phyloP scores from a whole-genome alignment of 1,140 invertebrate species.

The Apis florea region DNA sequence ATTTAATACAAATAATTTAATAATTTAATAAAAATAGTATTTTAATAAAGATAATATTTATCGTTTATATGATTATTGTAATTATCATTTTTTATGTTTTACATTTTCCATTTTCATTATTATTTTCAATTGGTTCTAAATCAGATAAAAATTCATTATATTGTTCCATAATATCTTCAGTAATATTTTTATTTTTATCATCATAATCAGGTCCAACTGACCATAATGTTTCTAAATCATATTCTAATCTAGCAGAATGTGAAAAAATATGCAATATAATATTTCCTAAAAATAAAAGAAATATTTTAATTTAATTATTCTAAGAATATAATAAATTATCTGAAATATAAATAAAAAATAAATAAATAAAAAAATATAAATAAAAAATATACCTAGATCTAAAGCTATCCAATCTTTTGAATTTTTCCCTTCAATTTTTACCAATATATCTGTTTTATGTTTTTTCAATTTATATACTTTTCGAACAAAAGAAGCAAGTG shows the following conservation, averaged over 20 bases:
- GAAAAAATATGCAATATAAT: slow-evolving; percentile 95
- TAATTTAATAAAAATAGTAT: background rate
- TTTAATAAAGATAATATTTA: background rate
- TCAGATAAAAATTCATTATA: slow-evolving; percentile 84
- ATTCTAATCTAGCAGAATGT: slow-evolving; percentile 84
- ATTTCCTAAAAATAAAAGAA: slow-evolving; percentile 84
- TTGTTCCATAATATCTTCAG: slow-evolving; percentile 83
- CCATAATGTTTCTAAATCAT: slow-evolving; percentile 96
- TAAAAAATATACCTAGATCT: slow-evolving; percentile 87
- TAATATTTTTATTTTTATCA: slow-evolving; percentile 82
- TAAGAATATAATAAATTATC: background rate
- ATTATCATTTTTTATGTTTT: background rate
- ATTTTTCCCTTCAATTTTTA: slow-evolving; percentile 88
- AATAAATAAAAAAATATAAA: too few relatives aligned
- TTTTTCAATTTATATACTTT: slow-evolving; percentile 90
- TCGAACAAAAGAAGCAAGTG: slow-evolving; percentile 88
- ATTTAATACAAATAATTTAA: too few relatives aligned
- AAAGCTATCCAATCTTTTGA: slow-evolving; percentile 92
- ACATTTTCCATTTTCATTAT: background rate
- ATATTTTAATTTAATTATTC: slow-evolving; percentile 46
- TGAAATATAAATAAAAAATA: too few relatives aligned
- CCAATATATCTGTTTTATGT: slow-evolving; percentile 83
- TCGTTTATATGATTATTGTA: background rate
- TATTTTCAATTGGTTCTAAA: slow-evolving; percentile 80
- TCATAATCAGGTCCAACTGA: slow-evolving; percentile 91